These are phyloP conservation scores for Drosophila mimica DNA, from an alignment of 2,888 invertebrate genomes.

Conservation along the genomic window DNA sequence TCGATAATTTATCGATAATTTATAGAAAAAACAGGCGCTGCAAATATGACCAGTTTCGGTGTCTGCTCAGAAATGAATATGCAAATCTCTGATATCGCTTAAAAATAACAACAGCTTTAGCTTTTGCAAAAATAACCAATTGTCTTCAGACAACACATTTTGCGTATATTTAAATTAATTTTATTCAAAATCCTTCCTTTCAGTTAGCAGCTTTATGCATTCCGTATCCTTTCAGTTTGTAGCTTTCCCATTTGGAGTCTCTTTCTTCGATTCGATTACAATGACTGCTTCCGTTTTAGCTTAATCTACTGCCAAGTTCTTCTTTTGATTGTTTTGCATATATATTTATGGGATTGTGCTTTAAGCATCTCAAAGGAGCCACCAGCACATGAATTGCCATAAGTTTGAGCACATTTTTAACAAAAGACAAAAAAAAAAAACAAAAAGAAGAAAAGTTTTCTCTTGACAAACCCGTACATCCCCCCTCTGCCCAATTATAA, in stretches of 20 bases:
- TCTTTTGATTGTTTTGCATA: conserved; percentile 16
- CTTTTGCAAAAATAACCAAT: background rate
- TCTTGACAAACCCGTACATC: background rate
- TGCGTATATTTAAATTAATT: background rate
- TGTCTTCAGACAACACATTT: background rate
- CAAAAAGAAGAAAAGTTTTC: background rate
- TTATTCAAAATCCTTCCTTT: background rate
- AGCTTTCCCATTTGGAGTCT: background rate
- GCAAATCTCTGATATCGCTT: background rate
- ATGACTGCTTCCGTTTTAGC: conserved; percentile 3
- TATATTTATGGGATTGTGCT: conserved; percentile 2
- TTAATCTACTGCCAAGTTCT: conserved; percentile 9
- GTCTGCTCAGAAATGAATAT: background rate
- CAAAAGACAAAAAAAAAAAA: background rate
- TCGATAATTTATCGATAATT: background rate
- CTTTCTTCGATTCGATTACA: background rate
- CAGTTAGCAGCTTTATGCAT: background rate
- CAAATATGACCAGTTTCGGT: background rate
- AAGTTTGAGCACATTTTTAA: conserved; percentile 16
- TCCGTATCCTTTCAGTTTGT: background rate
- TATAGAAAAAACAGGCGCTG: background rate
- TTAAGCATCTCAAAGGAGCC: background rate
- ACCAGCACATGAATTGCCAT: conserved; percentile 11
- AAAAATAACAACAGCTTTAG: background rate
- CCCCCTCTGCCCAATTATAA: background rate